Base-by-base conservation (phyloP, 1,140 invertebrate genomes). In the Megalopta genalis region DNA sequence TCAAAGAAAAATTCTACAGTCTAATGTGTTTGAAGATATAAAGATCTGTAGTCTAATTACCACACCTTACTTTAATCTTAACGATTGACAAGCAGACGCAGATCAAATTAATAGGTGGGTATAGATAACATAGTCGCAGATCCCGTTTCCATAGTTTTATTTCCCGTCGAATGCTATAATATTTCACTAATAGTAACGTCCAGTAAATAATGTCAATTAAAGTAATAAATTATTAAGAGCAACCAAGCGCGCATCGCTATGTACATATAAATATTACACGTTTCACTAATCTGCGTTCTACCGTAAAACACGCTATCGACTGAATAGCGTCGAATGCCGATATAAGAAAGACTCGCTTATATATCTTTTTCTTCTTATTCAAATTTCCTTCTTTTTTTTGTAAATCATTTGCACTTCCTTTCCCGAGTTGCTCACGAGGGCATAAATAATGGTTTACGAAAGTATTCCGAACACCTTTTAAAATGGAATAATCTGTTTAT, bases 201-300 rank as follows among this genome's bases (percentile, higher is more conserved):
- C 80, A 85, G 71, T 86, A 78, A 78, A 78, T 78, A 32, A 78
- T 78, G 71, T 78, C 73, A 85, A 86, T 86, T 80, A 86, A 85
- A 85, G 59, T 85, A 77, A 79, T 85, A 77, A 77, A 81, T 80
- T 84, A 83, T 84, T 75, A 84, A 39, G 77, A 62, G 79, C 77
- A 84, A 81, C 80, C 59, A 85, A 85, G 83, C 83, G 72, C 77
- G 79, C 70, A 78, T 85, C 76, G 73, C 84, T 86, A 86, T 86
- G 59, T 86, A 86, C 84, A 86, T 85, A 80, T 82, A 86, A 86
- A 86, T 86, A 86, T 85, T 86, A 86, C 83, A 85, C 54, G 69
- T 82, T 80, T 85, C 80, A 64, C 82, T 84, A 85, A 74, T 66
- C 63, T 70, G 83, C 80, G 68, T 66, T 42, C 78, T 82, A 84